Evolutionary conservation across 2,113 vertebrate genomes (phyloP).

Genomic region (Syngnathus scovelli): DNA sequence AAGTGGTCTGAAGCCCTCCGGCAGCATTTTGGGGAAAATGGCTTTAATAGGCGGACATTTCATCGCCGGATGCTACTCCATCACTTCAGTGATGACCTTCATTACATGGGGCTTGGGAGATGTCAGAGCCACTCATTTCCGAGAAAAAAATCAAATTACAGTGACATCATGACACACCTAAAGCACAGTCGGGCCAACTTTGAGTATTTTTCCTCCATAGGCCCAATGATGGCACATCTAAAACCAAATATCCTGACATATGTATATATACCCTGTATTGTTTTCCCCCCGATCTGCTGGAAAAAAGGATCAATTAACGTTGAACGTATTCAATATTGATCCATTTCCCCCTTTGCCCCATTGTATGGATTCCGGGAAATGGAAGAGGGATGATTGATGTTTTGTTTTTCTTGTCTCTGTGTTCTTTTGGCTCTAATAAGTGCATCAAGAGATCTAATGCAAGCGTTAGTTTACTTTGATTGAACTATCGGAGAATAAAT

Average conservation of each 20-base stretch:
- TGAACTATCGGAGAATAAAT: too few species aligned
- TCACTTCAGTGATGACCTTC: constrained; percentile 52
- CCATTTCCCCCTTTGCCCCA: neutral
- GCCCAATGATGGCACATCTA: too few species aligned
- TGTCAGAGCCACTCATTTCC: neutral
- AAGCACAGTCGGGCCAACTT: too few species aligned
- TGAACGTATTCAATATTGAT: neutral
- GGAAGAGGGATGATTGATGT: neutral
- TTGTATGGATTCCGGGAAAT: neutral
- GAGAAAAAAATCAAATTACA: neutral
- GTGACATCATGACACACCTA: constrained; percentile 10
- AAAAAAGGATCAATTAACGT: neutral
- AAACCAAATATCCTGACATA: too few species aligned
- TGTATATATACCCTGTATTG: too few species aligned
- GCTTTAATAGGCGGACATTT: constrained; percentile 31
- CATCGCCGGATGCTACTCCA: neutral
- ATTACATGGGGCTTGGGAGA: neutral
- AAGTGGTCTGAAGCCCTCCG: constrained; percentile 1
- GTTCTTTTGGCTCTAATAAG: neutral
- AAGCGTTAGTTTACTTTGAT: too few species aligned
- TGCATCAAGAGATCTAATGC: too few species aligned
- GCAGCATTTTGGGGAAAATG: constrained; percentile 18
- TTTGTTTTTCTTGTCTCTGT: neutral
- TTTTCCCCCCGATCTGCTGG: too few species aligned
- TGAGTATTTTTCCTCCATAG: too few species aligned